Conservation (phyloP, 2,113 vertebrate species). For the Mastomys natalensis region DNA sequence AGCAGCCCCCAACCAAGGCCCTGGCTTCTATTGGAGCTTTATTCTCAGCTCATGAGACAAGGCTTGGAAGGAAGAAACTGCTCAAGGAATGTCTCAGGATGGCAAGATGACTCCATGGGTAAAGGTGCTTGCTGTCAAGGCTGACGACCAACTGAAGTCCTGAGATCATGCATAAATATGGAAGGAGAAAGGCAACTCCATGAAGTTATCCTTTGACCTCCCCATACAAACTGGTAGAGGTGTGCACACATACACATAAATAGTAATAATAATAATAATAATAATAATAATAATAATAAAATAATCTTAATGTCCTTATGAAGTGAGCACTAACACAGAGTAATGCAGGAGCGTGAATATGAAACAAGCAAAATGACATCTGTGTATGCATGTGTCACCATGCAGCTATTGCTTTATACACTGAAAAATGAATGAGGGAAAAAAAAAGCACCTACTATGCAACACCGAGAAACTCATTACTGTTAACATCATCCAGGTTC, state of each 20-base stretch:
- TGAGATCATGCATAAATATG: not conserved
- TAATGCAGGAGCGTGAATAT: too few species aligned
- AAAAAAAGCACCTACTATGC: not conserved
- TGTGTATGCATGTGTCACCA: not conserved
- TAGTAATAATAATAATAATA: too few species aligned
- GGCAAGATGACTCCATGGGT: not conserved
- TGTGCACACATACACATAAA: not conserved
- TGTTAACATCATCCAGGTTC: not conserved
- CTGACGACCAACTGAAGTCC: too few species aligned
- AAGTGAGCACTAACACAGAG: not conserved
- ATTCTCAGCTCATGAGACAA: not conserved
- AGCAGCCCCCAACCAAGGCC: not conserved
- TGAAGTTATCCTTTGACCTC: not conserved
- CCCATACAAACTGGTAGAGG: not conserved
- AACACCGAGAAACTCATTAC: not conserved
- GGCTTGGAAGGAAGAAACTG: not conserved
- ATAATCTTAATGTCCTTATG: not conserved
- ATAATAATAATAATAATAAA: not conserved
- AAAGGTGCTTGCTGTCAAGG: not conserved
- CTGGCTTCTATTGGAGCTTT: not conserved
- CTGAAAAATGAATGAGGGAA: not conserved
- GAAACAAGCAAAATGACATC: too few species aligned
- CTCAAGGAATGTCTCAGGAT: not conserved
- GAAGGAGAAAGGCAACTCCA: not conserved
- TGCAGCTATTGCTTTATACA: not conserved